A percentile compares a stretch with the other conserved stretches of the same genome.
These are phyloP conservation scores for Folsomia candida DNA, from an alignment of 2,888 invertebrate species.

Conservation along the genomic window DNA sequence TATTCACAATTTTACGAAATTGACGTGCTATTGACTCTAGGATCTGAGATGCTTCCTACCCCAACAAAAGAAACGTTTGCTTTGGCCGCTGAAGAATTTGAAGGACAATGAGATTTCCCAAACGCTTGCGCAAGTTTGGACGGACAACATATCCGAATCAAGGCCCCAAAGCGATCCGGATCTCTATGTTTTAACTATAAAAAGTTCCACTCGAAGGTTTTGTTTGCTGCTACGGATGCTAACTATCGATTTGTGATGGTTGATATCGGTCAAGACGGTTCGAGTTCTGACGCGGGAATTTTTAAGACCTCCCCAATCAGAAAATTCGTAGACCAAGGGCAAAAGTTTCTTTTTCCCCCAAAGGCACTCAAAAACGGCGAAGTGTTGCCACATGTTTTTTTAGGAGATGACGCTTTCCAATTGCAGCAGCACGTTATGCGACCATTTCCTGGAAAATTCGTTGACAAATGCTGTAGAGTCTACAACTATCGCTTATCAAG, in stretches of 20 bases:
- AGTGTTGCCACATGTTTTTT: constrained; percentile 4
- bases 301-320: constrained; percentile 27
- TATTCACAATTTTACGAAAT: too few relatives aligned
- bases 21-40: too few relatives aligned
- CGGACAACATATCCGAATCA: constrained; percentile 45
- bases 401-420: constrained; percentile 27
- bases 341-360: constrained; percentile 19
- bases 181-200: constrained; percentile 39
- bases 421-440: constrained; percentile 15
- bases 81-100: constrained; percentile 16
- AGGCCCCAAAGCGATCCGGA: constrained; percentile 27
- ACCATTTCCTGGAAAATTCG: constrained; percentile 20
- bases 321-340: too few relatives aligned
- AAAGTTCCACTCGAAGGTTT: constrained; percentile 31
- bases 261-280: constrained; percentile 32
- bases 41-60: not conserved
- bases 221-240: too few relatives aligned
- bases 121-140: constrained; percentile 43
- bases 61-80: not conserved
- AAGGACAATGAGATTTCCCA: constrained; percentile 34
- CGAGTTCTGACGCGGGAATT: constrained; percentile 28
- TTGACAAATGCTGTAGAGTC: too few relatives aligned
- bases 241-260: constrained; percentile 27
- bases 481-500: too few relatives aligned
- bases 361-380: constrained; percentile 11